These are phyloP conservation scores for Pandemis heparana DNA, from an alignment of 2,888 invertebrate genomes.

Conservation along the genomic window DNA sequence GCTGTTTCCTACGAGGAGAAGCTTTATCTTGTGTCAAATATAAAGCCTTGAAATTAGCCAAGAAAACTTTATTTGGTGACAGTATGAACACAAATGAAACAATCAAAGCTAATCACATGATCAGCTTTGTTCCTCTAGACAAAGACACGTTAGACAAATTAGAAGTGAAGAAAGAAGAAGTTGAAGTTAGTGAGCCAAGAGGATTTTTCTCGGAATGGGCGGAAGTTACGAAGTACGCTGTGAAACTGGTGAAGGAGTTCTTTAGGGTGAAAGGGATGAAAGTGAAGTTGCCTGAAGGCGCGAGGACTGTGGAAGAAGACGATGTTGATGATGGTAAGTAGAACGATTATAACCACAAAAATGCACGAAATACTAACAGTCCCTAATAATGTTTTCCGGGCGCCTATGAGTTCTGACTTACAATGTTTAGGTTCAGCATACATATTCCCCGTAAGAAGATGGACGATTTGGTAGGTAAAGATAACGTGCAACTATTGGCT, in stretches of 20 bases:
- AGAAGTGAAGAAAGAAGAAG: conserved; percentile 57
- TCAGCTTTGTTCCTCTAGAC: conserved; percentile 75
- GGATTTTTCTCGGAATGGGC: conserved; percentile 79
- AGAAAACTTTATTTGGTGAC: conserved; percentile 72
- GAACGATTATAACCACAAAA: no score
- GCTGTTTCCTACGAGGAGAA: conserved; percentile 73
- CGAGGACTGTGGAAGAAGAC: conserved; percentile 74
- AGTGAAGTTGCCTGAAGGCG: conserved; percentile 76
- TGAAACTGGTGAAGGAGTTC: conserved; percentile 75
- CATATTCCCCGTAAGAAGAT: no score
- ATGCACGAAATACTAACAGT: no score
- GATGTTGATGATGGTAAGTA: conserved; percentile 62
- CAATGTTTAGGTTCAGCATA: no score
- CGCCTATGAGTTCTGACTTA: no score
- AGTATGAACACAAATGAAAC: conserved; percentile 67
- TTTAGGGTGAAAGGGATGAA: conserved; percentile 76
- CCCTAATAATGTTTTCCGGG: no score
- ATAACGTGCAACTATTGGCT: no score
- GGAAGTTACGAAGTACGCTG: conserved; percentile 74
- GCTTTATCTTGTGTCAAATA: conserved; percentile 78
- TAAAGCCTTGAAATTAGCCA: conserved; percentile 76
- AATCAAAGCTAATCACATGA: conserved; percentile 67
- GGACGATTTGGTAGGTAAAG: no score
- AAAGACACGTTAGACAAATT: conserved; percentile 65
- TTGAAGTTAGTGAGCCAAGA: conserved; percentile 60